Base-by-base conservation (phyloP, 2,797 vertebrate genomes). In the Sebastes minor region DNA sequence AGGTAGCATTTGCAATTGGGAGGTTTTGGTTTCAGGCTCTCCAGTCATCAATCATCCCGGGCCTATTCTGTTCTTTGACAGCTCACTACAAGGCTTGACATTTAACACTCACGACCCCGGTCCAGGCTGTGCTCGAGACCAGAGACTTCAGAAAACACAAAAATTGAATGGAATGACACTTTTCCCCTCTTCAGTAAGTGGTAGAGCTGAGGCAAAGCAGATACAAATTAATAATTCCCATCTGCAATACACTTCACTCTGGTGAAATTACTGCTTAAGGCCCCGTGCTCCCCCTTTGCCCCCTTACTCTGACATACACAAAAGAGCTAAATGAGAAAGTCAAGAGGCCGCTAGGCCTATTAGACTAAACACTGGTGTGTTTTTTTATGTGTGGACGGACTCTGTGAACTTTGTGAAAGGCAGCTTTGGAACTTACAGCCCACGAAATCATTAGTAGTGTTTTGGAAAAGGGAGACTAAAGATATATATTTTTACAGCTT, bases 1-100 rank as follows among this genome's bases (percentile, higher is more conserved):
- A 98, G 97, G 97, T 96, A 97, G 97, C 97, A 96, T 98, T 99
- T 98, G 97, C 97, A 97, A 97, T 95, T 96, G 96, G 97, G 94
- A 94, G 98, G 97, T 97, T 98, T 98, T 97, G 96, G 97, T 99
- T 99, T 99, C 97, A 97, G 96, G 95, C 97, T 97, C 97, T 96
- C 95, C 95, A 97, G 97, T 99, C 98, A 99, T 99, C 98, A 98
- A 99, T 99, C 98, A 99, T 99, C 96, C 96, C 78, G 89, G 96
- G 96, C 96, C 97, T 96, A 98, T 99, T 99, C 98, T 99, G 97
- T 96, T 97, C 96, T 97, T 95, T 99, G 98, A 99, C 98, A 99
- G 98, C 97, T 98, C 95, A 96, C 97, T 98, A 98, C 98, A 98
- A 98, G 97, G 97, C 97, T 96, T 98, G 98, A 99, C 98, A 99